These are phyloP conservation scores for Bombylius major DNA, from an alignment of 2,888 invertebrate species.

Conservation along the genomic window DNA sequence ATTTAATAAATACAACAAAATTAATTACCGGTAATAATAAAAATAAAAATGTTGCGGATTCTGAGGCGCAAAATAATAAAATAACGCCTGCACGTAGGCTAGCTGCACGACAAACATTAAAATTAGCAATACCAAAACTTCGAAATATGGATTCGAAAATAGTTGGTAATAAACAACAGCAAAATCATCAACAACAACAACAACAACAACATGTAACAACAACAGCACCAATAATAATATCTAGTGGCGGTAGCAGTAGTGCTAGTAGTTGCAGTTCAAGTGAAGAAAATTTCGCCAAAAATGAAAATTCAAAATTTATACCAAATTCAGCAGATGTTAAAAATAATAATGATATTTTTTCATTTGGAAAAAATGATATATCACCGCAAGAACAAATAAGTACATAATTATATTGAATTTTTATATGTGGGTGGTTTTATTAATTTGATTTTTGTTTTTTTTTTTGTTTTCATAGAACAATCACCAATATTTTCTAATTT, in stretches of 20 bases:
- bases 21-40: not conserved
- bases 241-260: no score
- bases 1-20: not conserved
- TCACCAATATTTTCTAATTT: slow-evolving; percentile 32
- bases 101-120: slow-evolving; percentile 33
- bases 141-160: slow-evolving; percentile 17
- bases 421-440: not conserved
- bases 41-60: not conserved
- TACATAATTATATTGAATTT: not conserved
- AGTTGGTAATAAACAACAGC: not conserved
- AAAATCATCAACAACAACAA: no score
- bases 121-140: slow-evolving; percentile 34
- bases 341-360: slow-evolving; percentile 31
- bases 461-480: slow-evolving; percentile 17
- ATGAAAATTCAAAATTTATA: not conserved
- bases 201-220: not conserved
- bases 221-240: slow-evolving; percentile 5
- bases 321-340: slow-evolving; percentile 28
- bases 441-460: not conserved
- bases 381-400: slow-evolving; percentile 26
- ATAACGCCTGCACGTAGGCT: slow-evolving; percentile 36
- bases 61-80: slow-evolving; percentile 18
- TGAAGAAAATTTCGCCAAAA: not conserved
- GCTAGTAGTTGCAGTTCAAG: not conserved
- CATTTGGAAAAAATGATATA: slow-evolving; percentile 28